phyloP scores from a whole-genome alignment of 2,797 vertebrate genomes.

The Enteromius anoplus region DNA sequence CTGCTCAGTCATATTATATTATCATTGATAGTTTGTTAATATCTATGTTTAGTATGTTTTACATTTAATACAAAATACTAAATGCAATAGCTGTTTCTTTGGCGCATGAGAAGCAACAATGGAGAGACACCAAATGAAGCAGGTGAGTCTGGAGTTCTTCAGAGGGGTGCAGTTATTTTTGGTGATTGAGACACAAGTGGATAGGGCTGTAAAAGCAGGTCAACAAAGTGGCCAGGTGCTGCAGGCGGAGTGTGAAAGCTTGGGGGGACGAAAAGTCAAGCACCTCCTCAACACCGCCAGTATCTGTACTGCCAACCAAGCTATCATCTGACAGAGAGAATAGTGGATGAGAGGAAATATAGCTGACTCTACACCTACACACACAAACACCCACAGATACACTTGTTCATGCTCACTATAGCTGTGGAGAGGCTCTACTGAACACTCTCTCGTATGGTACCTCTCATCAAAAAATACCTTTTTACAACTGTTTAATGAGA shows the following conservation, averaged over 20 bases:
- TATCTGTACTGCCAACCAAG: slow-evolving; percentile 61
- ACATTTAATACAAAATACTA: background rate
- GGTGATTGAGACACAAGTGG: slow-evolving; percentile 81
- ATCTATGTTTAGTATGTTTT: background rate
- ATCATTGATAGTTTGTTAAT: background rate
- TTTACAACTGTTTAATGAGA: slow-evolving; percentile 49
- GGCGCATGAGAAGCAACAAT: background rate
- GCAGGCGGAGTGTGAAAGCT: slow-evolving; percentile 73
- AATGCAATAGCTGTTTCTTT: slow-evolving; percentile 40
- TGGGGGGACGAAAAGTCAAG: slow-evolving; percentile 63
- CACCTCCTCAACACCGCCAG: slow-evolving; percentile 65
- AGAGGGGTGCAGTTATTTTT: slow-evolving; percentile 81
- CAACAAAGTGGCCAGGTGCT: slow-evolving; percentile 76
- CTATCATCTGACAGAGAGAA: slow-evolving; percentile 62
- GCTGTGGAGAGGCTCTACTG: slow-evolving; percentile 46
- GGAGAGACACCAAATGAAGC: slow-evolving; percentile 17
- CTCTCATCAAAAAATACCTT: slow-evolving; percentile 52
- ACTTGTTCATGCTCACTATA: slow-evolving; percentile 34
- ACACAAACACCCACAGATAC: slow-evolving; percentile 39
- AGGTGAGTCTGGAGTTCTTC: slow-evolving; percentile 66
- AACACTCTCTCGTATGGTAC: slow-evolving; percentile 42
- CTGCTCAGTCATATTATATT: background rate
- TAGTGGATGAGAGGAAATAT: slow-evolving; percentile 37
- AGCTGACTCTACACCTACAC: slow-evolving; percentile 44
- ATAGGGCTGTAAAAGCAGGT: slow-evolving; percentile 75